Evolutionary conservation across 2,888 invertebrate genomes (phyloP), one percentile per base, ranked within the genome.

Genomic region (Lymantria monacha): DNA sequence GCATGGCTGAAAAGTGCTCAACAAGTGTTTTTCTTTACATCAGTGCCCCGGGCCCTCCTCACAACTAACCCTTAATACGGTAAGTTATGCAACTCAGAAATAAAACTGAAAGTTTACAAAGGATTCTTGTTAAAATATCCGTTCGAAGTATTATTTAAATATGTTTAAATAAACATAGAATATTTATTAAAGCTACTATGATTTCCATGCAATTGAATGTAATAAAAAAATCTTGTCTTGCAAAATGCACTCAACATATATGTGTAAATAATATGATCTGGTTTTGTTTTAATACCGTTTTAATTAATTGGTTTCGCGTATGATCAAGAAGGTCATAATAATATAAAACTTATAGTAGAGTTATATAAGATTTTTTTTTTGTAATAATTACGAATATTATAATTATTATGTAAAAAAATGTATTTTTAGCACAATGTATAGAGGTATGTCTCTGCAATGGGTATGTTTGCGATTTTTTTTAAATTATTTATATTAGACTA

Each of bases 1-100:
- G 90, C 74, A 88, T 85, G 87, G 84, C 86, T 79, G 74, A 73
- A 76, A 80, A 85, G 87, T 87, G 88, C 72, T 67, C 70, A 59
- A 66, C 64, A 62, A 74, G 86, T 85, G 87, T 76, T 72, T 78
- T 75, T 63, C 66, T 81, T 49, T 83, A 78, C 78, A 67, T 62
- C 70, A 83, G 87, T 80, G 82, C 85, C 57, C 85, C 86, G 52
- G 87, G 88, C 65, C 88, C 87, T 49, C 87, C 86, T 49, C 55
- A 42, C 12, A 51, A 51, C 48, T 64, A 60, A 69, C 60, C 69
- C 66, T 61, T 60, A 55, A 62, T 58, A 63, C 69, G 77, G 79
- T 77, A 62, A 74, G 81, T 78, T 78, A 72, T 71, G 76, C 72
- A 79, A 76, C 64, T 66, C 63, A 61, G 71, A 70, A 72, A 69